Percentiles rank a stretch among this genome's conserved stretches.
Conservation (phyloP, 2,113 vertebrate genomes). For the Psilopogon haemacephalus region DNA sequence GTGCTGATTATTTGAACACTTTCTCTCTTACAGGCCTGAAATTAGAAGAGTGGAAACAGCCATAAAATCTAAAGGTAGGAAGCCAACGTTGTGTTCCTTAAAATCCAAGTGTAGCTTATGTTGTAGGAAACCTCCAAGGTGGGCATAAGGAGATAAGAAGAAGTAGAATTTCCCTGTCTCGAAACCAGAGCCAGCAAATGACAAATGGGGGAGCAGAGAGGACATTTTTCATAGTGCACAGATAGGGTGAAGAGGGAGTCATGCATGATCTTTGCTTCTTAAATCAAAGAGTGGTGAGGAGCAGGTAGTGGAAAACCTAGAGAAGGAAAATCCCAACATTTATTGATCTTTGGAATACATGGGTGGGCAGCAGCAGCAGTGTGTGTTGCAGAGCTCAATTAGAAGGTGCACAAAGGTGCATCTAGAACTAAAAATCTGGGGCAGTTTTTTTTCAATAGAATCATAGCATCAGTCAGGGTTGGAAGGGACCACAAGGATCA, state of each 20-base stretch:
- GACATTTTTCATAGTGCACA: fast-evolving
- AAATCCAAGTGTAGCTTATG: not conserved
- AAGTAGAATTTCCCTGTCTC: not conserved
- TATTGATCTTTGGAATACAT: fast-evolving
- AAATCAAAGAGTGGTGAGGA: fast-evolving
- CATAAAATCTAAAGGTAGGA: constrained; percentile 87
- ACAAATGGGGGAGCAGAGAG: not conserved
- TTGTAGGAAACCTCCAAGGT: not conserved
- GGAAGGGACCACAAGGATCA: too few species aligned
- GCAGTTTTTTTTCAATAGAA: not conserved
- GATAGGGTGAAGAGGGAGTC: fast-evolving
- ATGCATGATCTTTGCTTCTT: not conserved
- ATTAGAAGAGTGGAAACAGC: constrained; percentile 56
- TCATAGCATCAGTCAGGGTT: too few species aligned
- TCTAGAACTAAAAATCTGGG: not conserved
- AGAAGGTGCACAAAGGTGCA: not conserved
- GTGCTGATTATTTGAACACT: not conserved
- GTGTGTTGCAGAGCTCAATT: too few species aligned
- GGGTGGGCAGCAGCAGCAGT: not conserved
- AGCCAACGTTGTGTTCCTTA: fast-evolving
- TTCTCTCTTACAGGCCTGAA: constrained; percentile 78
- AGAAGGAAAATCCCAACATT: not conserved
- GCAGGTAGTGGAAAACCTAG: not conserved
- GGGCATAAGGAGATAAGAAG: not conserved
- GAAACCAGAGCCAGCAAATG: not conserved